Base-by-base conservation (phyloP, 2,113 vertebrate genomes). In the Corythornis vintsioides region DNA sequence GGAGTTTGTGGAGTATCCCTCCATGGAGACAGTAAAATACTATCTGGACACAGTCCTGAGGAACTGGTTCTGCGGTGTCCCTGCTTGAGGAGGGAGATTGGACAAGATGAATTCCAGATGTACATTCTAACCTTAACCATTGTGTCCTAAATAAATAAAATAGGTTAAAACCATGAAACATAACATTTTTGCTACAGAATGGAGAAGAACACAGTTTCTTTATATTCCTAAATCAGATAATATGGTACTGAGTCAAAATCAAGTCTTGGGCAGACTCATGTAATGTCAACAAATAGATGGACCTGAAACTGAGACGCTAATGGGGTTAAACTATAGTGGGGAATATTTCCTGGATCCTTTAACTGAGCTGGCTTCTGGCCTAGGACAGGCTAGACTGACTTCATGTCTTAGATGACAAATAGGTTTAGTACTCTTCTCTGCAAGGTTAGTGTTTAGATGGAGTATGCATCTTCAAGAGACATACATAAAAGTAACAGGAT, bases 21-120 rank as follows among this genome's bases (percentile, higher is more conserved):
- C 15, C 26, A 59, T 55, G 7, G 10, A 55, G 22, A 29, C 5
- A 43, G 26, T 21, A 53, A 57, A 79, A 52, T 25, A 26, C 33
- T 56, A 2, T 42, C 26, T 79, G 20, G 21, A 76, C 33, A 35
- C 0, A 0, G 6, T 53, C 15, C n/a, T 29, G 57, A 89, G 5
- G 2, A 69, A 13, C 9, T 73, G 61, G 5, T 16, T 75, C 3
- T 42, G 12, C 3, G 9, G 15, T 82, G 13, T 52, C 6, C 9
- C 16, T 61, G 13, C 19, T 40, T 71, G 52, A 53, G 42, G 13
- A 74, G 9, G 1, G 1, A 2, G 3, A 48, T 2, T 71, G 18
- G 18, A 56, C 12, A 47, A 60, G 53, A 11, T 21, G 15, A 25
- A 4, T 13, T 75, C 3, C 53, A 50, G 33, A 57, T 6, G 7